Evolutionary conservation across 2,888 invertebrate species (phyloP).

Genomic region (Linyphia triangularis): DNA sequence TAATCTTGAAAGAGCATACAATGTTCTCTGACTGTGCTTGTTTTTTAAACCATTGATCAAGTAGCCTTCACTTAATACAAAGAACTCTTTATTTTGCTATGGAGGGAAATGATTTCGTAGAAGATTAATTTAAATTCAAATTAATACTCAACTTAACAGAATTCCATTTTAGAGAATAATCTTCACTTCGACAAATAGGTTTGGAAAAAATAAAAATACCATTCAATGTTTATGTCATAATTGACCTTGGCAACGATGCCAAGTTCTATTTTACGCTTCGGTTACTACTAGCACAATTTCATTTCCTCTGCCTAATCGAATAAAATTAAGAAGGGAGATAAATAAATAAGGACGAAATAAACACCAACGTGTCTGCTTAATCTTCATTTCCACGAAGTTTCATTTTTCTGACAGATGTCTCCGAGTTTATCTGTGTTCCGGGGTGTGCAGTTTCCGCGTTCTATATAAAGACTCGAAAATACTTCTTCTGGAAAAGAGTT

Average conservation of each 20-base stretch:
- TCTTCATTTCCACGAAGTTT: not conserved
- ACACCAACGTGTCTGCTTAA: not conserved
- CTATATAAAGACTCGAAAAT: not conserved
- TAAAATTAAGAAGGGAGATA: not conserved
- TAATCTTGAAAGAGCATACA: no score
- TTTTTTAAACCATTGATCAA: no score
- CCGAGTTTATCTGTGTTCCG: constrained; percentile 18
- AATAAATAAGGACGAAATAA: not conserved
- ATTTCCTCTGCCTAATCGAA: not conserved
- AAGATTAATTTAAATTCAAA: no score
- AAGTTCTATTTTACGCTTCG: not conserved
- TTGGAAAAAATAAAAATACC: no score
- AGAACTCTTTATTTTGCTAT: no score
- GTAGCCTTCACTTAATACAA: no score
- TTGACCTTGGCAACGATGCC: not conserved
- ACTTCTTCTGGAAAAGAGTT: no score
- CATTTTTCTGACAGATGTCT: constrained; percentile 28
- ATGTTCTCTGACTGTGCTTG: no score
- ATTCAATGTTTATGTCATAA: not conserved
- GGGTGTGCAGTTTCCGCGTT: not conserved
- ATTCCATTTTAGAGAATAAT: no score
- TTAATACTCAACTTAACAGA: no score
- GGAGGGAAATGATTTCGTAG: no score
- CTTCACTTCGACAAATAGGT: no score
- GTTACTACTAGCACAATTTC: not conserved